A percentile compares a stretch with the other conserved stretches of the same genome.
phyloP scores from a whole-genome alignment of 2,888 invertebrate genomes.

The Cheilosia soror region DNA sequence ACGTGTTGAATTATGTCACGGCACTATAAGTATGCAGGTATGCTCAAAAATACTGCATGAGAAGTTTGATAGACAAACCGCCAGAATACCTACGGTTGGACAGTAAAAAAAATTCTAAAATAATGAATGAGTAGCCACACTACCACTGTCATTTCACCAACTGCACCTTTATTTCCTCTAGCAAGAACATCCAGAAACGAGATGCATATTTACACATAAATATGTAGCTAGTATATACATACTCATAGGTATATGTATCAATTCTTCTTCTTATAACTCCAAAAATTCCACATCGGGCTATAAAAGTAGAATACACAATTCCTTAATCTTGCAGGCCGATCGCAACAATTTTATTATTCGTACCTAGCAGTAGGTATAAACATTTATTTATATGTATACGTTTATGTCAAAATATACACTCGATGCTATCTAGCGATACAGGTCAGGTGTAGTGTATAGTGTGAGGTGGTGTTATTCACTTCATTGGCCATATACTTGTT shows the following conservation, averaged over 20 bases:
- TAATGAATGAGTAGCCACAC: conserved; percentile 37
- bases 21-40: conserved; percentile 32
- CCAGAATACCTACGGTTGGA: conserved; percentile 7
- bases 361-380: not conserved
- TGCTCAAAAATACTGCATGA: conserved; percentile 10
- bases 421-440: conserved; percentile 43
- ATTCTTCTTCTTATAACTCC: conserved; percentile 37
- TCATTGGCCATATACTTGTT: conserved; percentile 25
- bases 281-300: conserved; percentile 51
- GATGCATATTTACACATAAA: not conserved
- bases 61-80: not conserved
- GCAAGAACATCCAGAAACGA: conserved; percentile 5
- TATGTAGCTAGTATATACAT: conserved; percentile 2
- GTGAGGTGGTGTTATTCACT: conserved; percentile 40
- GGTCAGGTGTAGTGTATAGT: conserved; percentile 18
- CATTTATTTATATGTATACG: conserved; percentile 5
- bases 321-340: conserved; percentile 63
- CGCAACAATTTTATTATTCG: conserved; percentile 41
- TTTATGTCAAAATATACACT: conserved; percentile 17
- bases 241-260: not conserved
- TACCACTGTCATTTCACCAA: conserved; percentile 29
- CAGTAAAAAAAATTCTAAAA: conserved; percentile 18
- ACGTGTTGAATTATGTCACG: conserved; percentile 26
- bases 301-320: conserved; percentile 61
- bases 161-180: conserved; percentile 22